phyloP scores from a whole-genome alignment of 2,797 vertebrate genomes.

The Pempheris klunzingeri region DNA sequence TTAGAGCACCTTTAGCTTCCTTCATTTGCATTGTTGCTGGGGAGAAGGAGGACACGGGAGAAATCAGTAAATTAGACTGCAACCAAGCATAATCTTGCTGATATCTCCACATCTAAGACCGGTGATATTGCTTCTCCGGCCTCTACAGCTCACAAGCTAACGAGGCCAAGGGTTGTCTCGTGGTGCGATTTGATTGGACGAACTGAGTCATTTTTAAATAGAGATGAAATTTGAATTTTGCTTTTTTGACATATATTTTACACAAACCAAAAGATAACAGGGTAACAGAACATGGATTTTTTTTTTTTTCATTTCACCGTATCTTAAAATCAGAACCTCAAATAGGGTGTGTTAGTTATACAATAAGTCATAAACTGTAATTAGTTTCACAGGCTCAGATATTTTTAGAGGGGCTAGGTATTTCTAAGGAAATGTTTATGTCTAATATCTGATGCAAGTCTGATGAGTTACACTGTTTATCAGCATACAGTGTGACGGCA shows the following conservation, averaged over 20 bases:
- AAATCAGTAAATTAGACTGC: constrained; percentile 14
- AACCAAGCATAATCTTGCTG: neutral
- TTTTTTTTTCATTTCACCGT: neutral
- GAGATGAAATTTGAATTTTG: neutral
- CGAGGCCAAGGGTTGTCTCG: neutral
- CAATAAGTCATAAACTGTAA: constrained; percentile 21
- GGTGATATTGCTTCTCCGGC: neutral
- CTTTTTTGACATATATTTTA: neutral
- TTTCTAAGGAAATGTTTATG: constrained; percentile 69
- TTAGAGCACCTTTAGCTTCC: neutral
- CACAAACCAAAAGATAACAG: neutral
- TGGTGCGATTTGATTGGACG: neutral
- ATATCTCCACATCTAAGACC: neutral
- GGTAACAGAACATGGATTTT: neutral
- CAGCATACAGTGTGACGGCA: constrained; percentile 76
- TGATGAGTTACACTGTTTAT: constrained; percentile 80
- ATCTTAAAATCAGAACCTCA: constrained; percentile 16
- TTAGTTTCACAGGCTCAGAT: constrained; percentile 42
- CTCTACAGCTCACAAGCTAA: neutral
- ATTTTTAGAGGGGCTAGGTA: constrained; percentile 61
- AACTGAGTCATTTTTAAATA: neutral
- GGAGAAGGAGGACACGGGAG: neutral
- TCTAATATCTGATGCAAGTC: constrained; percentile 69
- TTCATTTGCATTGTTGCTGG: neutral
- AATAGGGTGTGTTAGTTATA: neutral